These are phyloP conservation scores for Myotis daubentonii DNA, from an alignment of 2,797 vertebrate species.

Conservation along the genomic window DNA sequence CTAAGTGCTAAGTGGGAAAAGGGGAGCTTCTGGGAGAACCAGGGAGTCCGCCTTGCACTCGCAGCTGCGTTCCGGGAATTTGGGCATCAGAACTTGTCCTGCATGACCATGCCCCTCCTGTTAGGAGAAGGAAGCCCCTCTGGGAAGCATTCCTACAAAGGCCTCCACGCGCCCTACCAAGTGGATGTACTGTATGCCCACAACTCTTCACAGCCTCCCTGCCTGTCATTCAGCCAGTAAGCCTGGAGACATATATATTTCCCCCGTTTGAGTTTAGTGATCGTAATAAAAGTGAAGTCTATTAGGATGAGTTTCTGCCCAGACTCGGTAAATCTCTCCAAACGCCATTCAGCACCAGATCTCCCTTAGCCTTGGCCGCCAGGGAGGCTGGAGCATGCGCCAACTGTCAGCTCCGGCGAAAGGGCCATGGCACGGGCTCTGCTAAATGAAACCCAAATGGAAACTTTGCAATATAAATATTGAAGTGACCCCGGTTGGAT, in stretches of 20 bases:
- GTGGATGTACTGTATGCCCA: rapidly evolving
- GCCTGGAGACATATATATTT: constrained; percentile 71
- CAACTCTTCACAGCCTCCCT: rapidly evolving
- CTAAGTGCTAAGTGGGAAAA: background rate
- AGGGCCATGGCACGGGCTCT: constrained; percentile 44
- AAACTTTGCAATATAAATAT: constrained; percentile 82
- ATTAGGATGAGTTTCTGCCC: constrained; percentile 77
- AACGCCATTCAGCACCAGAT: constrained; percentile 59
- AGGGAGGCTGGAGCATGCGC: background rate
- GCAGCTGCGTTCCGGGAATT: background rate
- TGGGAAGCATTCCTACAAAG: background rate
- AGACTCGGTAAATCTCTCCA: constrained; percentile 76
- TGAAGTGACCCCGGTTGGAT: constrained; percentile 81
- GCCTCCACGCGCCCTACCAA: rapidly evolving
- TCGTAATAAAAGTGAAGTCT: constrained; percentile 77
- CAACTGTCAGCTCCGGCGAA: background rate
- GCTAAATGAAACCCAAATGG: constrained; percentile 64
- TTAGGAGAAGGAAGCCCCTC: background rate
- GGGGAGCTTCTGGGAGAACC: background rate
- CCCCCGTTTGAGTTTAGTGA: constrained; percentile 72
- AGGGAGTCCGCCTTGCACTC: background rate
- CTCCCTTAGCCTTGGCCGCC: constrained; percentile 69
- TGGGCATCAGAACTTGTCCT: background rate
- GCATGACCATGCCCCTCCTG: background rate
- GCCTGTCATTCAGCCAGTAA: constrained; percentile 56